A percentile compares a stretch with the other conserved stretches of the same genome.
Evolutionary conservation across 2,888 invertebrate species (phyloP).

Genomic region (Mesorhabditis spiculigera): DNA sequence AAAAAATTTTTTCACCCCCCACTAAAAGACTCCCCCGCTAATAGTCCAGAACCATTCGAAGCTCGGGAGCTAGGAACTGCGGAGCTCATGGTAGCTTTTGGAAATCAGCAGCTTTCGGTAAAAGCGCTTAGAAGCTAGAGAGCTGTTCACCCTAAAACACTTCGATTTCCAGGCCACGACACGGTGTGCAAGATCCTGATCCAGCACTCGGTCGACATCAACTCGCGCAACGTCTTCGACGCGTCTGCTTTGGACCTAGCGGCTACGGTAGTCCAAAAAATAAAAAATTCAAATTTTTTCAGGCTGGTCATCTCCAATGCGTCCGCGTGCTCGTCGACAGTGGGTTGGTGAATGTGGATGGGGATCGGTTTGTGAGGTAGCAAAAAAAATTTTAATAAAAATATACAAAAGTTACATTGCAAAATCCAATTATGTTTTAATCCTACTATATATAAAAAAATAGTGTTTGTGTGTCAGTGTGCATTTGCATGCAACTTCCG

Average conservation of each 20-base stretch:
- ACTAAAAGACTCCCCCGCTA: too few species aligned
- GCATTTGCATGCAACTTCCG: too few species aligned
- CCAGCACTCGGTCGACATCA: not conserved
- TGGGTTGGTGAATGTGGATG: not conserved
- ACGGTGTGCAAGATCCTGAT: not conserved
- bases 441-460: too few species aligned
- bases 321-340: not conserved
- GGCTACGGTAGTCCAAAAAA: not conserved
- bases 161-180: not conserved
- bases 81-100: too few species aligned
- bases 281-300: not conserved
- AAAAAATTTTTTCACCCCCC: too few species aligned
- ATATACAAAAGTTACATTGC: too few species aligned
- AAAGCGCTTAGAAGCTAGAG: too few species aligned
- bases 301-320: not conserved
- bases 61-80: too few species aligned
- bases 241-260: not conserved
- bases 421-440: not conserved
- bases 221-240: constrained; percentile 4
- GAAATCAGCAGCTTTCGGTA: too few species aligned
- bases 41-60: too few species aligned
- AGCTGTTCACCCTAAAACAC: too few species aligned
- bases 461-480: too few species aligned
- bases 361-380: constrained; percentile 1
- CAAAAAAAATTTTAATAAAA: not conserved